Evolutionary conservation across 2,888 invertebrate species (phyloP), one percentile per base, ranked within the genome.

Genomic region (Aporophyla nigra): DNA sequence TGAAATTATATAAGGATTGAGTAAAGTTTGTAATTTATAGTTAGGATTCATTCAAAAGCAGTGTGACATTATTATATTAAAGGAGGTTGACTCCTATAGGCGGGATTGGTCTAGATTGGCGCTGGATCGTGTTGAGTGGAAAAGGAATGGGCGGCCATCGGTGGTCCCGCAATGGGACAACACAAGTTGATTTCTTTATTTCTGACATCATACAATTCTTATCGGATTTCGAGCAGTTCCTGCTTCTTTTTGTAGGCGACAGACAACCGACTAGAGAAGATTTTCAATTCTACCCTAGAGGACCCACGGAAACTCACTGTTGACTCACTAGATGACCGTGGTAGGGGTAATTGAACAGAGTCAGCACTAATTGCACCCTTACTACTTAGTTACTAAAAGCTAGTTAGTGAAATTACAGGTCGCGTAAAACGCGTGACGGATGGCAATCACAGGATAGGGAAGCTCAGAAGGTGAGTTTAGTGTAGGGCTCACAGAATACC

Each of bases 381-480:
- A 14, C 27, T 66, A 54, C 46, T 53, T 7, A 46, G n/a, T 61
- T 46, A 61, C 56, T 49, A 58, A 33, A 46, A 63, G 62, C 56
- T 51, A 67, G 21, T 58, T 53, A 68, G 46, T 46, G 7, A 67
- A 69, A 69, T 69, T 69, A 78, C 33, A 53, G 46, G 33, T 70
- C 46, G 2, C 58, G 49, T 27, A 21, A 33, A 40, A 66, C 10
- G 27, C 27, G 40, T 24, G 21, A 24, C 14, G 54, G 12, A 21
- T 40, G 9, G 9, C 9, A 24, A 9, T 40, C 5, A 19, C n/a
- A n/a, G 19, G 14, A 40, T 9, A 51, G 4, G 0, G 19, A 12
- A 14, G 19, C 3, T 67, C 19, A n/a, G 27, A 69, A 46, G 21
- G 33, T 7, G 46, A 49, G 27, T 65, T 61, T 12, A 46, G 19